Base-by-base conservation (phyloP, 1,140 invertebrate genomes). In the Contarinia nasturtii region DNA sequence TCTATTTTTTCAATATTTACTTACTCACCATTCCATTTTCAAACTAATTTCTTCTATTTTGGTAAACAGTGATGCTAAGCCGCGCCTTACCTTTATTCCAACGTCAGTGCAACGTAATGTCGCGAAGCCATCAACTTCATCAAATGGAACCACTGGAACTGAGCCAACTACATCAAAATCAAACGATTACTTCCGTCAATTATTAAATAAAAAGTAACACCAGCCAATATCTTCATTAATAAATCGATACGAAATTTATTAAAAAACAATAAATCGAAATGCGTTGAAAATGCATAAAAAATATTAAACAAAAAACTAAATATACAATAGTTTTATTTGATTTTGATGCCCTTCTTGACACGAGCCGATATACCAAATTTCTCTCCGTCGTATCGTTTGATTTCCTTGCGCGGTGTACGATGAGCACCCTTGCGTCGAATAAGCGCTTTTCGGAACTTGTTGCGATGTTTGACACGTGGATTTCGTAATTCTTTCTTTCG, bases 401-500 rank as follows among this genome's bases (percentile, higher is more conserved):
- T 54, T 67, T 94, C 88, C 53, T 73, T 87, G 53, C 85, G 73
- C 1, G 81, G 74, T 59, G 81, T 76, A 52, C 86, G 75, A 1
- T 88, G 79, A 51, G 88, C 86, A 62, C 88, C 87, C 67, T 86
- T 92, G 59, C 90, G 79, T 21, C 85, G 76, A 49, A 91, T 86
- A 51, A 82, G 76, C 1, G 91, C 91, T 66, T 92, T 93, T 44
- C 81, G 74, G 61, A 77, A 95, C 60, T 95, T 95, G 50, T 81
- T 80, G 53, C 83, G 82, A 63, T 94, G 81, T 61, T 92, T 92
- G 0, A 97, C 89, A 57, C 92, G 72, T 0, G 92, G 91, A 76
- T 96, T 96, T 52, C 86, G 74, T 53, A 80, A 74, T 59, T 92
- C 88, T 60, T 92, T 94, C 59, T 86, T 92, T 48, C 87, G 76